phyloP scores from a whole-genome alignment of 2,797 vertebrate species.

The Onychomys leucogaster region DNA sequence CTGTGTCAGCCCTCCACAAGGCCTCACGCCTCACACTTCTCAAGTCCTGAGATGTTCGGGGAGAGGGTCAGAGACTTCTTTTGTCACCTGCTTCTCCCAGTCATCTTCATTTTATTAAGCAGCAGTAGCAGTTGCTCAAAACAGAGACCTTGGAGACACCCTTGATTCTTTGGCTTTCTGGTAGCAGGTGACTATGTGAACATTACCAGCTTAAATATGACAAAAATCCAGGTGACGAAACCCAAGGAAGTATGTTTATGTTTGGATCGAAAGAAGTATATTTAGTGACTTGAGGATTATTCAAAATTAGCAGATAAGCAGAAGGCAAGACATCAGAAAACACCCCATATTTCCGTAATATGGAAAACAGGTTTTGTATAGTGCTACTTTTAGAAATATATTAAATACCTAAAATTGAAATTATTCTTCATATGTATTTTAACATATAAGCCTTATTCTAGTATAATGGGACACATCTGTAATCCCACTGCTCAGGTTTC shows the following conservation, averaged over 20 bases:
- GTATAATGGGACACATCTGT: background rate
- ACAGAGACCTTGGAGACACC: background rate
- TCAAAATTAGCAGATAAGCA: background rate
- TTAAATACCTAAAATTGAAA: conserved; percentile 22
- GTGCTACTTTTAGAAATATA: conserved; percentile 10
- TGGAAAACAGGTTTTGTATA: conserved; percentile 23
- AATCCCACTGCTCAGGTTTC: background rate
- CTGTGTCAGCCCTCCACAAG: background rate
- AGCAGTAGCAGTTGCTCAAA: background rate
- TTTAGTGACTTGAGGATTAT: background rate
- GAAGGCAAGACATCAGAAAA: background rate
- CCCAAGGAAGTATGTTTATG: background rate
- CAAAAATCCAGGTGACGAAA: background rate
- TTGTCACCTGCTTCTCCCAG: background rate
- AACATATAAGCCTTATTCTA: background rate
- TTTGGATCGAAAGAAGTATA: background rate
- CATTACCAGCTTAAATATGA: conserved; percentile 17
- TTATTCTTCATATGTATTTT: background rate
- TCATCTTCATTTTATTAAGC: background rate
- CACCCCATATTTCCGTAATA: background rate
- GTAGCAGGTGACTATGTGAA: background rate
- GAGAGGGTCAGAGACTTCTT: background rate
- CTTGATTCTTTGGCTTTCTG: background rate
- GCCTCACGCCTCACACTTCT: background rate
- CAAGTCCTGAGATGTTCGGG: background rate